A percentile compares a stretch with the other conserved stretches of the same genome.
phyloP scores from a whole-genome alignment of 2,888 invertebrate genomes.

The Lysandra coridon region DNA sequence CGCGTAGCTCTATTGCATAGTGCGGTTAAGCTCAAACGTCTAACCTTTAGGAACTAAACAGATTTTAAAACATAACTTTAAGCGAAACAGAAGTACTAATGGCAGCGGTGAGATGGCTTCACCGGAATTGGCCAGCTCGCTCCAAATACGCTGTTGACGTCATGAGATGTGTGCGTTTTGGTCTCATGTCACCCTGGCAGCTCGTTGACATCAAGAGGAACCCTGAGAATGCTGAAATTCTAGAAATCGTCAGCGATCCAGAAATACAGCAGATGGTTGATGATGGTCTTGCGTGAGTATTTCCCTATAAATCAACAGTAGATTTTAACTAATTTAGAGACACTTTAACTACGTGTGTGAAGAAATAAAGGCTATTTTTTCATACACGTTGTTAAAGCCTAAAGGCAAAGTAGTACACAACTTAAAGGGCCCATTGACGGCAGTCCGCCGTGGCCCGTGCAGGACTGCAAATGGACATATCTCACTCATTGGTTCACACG shows the following conservation, averaged over 20 bases:
- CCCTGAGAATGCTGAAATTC: slow-evolving; percentile 85
- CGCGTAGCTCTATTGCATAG: too few relatives aligned
- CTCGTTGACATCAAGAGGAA: slow-evolving; percentile 88
- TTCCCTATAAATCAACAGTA: not conserved
- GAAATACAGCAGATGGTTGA: slow-evolving; percentile 89
- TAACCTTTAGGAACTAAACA: not conserved
- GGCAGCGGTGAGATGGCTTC: slow-evolving; percentile 90
- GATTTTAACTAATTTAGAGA: too few relatives aligned
- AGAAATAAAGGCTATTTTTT: not conserved
- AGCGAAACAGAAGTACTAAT: slow-evolving; percentile 88
- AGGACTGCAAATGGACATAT: too few relatives aligned
- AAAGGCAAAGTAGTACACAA: too few relatives aligned
- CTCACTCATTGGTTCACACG: too few relatives aligned
- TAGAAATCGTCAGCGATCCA: slow-evolving; percentile 83
- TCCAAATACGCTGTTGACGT: slow-evolving; percentile 80
- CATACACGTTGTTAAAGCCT: not conserved
- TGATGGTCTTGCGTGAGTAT: slow-evolving; percentile 87
- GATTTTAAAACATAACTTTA: slow-evolving; percentile 21
- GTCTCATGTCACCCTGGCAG: slow-evolving; percentile 89
- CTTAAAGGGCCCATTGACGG: too few relatives aligned
- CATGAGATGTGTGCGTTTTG: slow-evolving; percentile 87
- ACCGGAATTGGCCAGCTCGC: slow-evolving; percentile 84
- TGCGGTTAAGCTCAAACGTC: too few relatives aligned
- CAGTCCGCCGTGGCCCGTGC: too few relatives aligned
- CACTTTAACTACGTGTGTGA: too few relatives aligned